Conservation (phyloP, 2,113 vertebrate genomes). For the Passer domesticus region DNA sequence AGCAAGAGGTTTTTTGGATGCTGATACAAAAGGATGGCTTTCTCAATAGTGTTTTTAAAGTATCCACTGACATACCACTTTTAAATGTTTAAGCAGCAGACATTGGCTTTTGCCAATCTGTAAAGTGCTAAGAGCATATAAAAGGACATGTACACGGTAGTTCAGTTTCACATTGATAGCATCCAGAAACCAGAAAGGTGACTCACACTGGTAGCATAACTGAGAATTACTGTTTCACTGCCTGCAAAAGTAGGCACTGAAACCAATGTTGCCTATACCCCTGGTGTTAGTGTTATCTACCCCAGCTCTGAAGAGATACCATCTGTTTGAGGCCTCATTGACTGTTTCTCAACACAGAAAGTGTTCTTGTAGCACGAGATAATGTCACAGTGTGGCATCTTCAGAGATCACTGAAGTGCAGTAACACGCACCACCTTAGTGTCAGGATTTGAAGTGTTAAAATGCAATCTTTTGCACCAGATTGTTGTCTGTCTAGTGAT, state of each 20-base stretch:
- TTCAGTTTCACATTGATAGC: neutral
- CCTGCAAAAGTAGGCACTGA: neutral
- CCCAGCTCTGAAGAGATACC: neutral
- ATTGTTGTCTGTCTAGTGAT: neutral
- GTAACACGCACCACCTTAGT: neutral
- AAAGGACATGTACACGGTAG: neutral
- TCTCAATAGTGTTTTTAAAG: neutral
- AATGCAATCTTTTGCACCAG: neutral
- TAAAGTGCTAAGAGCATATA: neutral
- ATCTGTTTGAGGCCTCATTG: neutral
- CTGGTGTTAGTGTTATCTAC: neutral
- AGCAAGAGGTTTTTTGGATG: neutral
- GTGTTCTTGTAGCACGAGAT: neutral
- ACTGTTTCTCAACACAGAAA: neutral
- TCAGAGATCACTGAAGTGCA: neutral
- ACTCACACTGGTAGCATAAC: neutral
- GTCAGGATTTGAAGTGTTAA: neutral
- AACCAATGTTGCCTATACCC: neutral
- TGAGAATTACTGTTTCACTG: rapidly evolving
- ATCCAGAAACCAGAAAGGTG: neutral
- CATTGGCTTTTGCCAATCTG: neutral
- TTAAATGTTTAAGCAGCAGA: neutral
- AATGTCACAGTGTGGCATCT: neutral
- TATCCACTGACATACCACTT: neutral
- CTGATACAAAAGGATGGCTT: neutral